Conservation (phyloP, 2,797 vertebrate species). For the Falco columbarius region DNA sequence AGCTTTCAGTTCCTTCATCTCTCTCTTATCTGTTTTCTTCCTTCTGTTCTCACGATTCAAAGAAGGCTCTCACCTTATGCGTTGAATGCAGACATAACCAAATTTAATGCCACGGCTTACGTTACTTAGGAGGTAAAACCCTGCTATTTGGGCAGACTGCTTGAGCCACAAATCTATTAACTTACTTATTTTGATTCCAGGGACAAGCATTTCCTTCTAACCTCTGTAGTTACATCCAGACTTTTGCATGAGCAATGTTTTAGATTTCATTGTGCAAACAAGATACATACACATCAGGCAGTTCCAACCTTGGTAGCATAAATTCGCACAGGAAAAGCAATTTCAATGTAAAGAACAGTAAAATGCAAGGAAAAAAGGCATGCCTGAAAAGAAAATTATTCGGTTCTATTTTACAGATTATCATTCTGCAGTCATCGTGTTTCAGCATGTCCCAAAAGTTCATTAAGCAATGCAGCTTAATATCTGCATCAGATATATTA, state of each 20-base stretch:
- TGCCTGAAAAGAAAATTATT: not conserved
- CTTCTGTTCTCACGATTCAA: not conserved
- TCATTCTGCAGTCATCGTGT: not conserved
- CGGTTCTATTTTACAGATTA: not conserved
- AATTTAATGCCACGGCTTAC: not conserved
- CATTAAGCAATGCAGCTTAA: not conserved
- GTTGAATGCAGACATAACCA: not conserved
- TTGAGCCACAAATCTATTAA: not conserved
- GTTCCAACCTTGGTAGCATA: not conserved
- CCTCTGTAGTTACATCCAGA: not conserved
- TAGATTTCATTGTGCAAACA: not conserved
- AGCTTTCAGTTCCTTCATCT: conserved; percentile 16
- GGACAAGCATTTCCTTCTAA: not conserved
- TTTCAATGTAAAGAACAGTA: not conserved
- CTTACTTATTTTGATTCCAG: not conserved
- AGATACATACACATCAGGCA: not conserved
- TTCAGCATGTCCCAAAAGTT: not conserved
- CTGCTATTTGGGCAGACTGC: not conserved
- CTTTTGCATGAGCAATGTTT: not conserved
- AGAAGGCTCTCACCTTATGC: not conserved
- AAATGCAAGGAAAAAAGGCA: not conserved
- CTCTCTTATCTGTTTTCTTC: not conserved
- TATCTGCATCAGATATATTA: not conserved
- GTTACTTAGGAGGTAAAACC: not conserved
- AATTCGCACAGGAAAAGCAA: not conserved